Base-by-base conservation (phyloP, 2,113 vertebrate species). In the Cheilinus undulatus region DNA sequence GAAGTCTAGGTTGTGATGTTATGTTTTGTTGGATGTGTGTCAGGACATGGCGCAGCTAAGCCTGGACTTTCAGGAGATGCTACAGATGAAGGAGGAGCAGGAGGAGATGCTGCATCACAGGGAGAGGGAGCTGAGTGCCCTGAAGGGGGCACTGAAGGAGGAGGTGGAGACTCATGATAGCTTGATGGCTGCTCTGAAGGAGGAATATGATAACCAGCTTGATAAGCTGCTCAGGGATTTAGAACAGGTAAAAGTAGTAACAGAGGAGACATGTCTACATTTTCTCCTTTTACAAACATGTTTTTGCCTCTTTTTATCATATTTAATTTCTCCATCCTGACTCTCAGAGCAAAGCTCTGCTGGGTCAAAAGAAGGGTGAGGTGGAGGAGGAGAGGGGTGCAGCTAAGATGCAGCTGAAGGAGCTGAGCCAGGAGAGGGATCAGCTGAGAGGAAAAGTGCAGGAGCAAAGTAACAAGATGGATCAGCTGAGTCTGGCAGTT, bases 111-210 rank as follows among this genome's bases (percentile, higher is more conserved):
- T 99, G 81, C 93, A 88, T 42, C 94, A 88, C 65, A 93, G 92
- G 27, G 96, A 98, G 74, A 90, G 95, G 6, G 97, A 99, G 40
- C 95, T 99, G 53, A 94, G 78, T 0, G 96, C 95, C 71, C 89
- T 99, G 78, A 96, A 96, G 85, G 97, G 95, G 27, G 97, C 95
- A 1, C 84, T 99, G 36, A 96, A 98, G 73, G 97, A 98, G 50
- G 97, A 99, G 82, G 95, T 98, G n/a, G 94, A 96, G 61, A 95
- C 89, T 45, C 97, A 99, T 0, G 96, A 97, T 58, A 91, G 85
- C 71, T 97, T 98, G 80, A 92, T 96, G 71, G 94, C 95, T 51
- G 93, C 86, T 46, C 92, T 99, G 52, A 97, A 95, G 87, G 95
- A 96, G 1, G 93, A 96, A 22, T 96, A 96, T 0, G 88, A 95